Conservation (phyloP, 2,113 vertebrate genomes). For the Elachura formosa region DNA sequence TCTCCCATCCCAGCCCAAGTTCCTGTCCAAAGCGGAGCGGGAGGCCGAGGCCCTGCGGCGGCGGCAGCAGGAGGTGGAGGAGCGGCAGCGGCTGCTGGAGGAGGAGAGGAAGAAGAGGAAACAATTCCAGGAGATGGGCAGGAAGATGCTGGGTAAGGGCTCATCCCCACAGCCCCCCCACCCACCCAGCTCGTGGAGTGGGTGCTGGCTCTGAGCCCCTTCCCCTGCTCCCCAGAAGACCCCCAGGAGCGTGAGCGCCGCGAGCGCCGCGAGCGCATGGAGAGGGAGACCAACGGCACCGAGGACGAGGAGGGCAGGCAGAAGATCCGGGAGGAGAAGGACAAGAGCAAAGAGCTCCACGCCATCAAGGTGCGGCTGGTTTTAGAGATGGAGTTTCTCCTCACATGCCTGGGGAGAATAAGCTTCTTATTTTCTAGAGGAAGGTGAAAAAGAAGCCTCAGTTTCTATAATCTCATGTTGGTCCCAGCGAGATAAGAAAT, state of each 20-base stretch:
- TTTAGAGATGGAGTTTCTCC: too few relatives aligned
- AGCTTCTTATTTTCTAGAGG: too few relatives aligned
- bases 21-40: conserved; percentile 90
- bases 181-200: rapidly evolving
- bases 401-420: too few relatives aligned
- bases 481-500: too few relatives aligned
- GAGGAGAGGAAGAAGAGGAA: conserved; percentile 94
- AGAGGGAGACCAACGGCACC: conserved; percentile 92
- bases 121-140: conserved; percentile 92
- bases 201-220: not conserved
- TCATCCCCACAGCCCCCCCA: not conserved
- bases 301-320: conserved; percentile 91
- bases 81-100: conserved; percentile 82
- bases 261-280: conserved; percentile 90
- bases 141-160: conserved; percentile 91
- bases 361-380: conserved; percentile 90
- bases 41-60: conserved; percentile 91
- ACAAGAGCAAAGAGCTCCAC: conserved; percentile 93
- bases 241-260: conserved; percentile 92
- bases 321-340: conserved; percentile 96
- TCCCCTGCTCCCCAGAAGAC: conserved; percentile 80
- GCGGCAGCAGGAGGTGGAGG: conserved; percentile 85
- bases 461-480: too few relatives aligned
- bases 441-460: too few relatives aligned
- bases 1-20: conserved; percentile 81